Percentiles rank a stretch among this genome's conserved stretches.
phyloP scores from a whole-genome alignment of 2,888 invertebrate genomes.

The Troides helena region DNA sequence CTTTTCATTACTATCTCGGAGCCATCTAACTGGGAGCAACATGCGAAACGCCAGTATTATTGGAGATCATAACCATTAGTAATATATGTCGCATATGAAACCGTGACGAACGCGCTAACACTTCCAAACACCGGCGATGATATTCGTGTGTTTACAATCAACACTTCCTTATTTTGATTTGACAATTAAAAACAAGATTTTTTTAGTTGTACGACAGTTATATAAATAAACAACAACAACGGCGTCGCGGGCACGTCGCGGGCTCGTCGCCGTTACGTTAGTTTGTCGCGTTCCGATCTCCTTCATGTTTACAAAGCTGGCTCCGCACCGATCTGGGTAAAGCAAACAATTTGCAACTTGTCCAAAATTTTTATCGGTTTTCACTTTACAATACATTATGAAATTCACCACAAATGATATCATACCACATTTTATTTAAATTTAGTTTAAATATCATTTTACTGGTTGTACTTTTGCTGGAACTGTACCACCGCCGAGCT shows the following conservation, averaged over 20 bases:
- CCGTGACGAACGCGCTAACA: not conserved
- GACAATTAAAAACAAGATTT: conserved; percentile 14
- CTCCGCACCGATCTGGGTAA: not conserved
- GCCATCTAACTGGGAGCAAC: not conserved
- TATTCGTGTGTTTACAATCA: conserved; percentile 27
- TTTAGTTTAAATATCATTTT: too few relatives aligned
- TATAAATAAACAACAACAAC: not conserved
- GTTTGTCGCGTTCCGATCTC: not conserved
- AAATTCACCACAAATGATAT: too few relatives aligned
- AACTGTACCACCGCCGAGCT: too few relatives aligned
- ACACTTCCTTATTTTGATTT: conserved; percentile 14
- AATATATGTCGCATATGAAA: not conserved
- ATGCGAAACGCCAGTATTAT: not conserved
- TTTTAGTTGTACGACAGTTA: not conserved
- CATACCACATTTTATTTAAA: too few relatives aligned
- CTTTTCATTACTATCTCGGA: not conserved
- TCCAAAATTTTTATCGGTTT: too few relatives aligned
- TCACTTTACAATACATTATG: too few relatives aligned
- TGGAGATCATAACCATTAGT: not conserved
- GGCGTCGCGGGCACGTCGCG: not conserved
- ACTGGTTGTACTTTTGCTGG: too few relatives aligned
- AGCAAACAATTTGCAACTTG: not conserved
- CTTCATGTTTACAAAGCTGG: not conserved
- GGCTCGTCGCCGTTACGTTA: not conserved
- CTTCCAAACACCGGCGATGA: not conserved